Evolutionary conservation across 2,113 vertebrate species (phyloP).

Genomic region (Myrmophylax atrothorax): DNA sequence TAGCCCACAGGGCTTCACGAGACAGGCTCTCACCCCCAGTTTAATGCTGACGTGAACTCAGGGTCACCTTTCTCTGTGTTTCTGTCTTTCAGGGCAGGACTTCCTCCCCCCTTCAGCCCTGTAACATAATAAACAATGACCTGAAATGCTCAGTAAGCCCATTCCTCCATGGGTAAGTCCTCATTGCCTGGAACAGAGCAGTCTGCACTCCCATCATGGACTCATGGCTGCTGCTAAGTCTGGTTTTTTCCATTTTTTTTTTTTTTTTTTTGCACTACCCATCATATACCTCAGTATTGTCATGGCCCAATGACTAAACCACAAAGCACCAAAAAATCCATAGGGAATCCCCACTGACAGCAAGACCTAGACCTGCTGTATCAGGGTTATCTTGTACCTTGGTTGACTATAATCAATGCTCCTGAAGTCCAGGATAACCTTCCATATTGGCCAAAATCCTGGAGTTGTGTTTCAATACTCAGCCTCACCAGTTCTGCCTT

Average conservation of each 20-base stretch:
- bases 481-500: neutral
- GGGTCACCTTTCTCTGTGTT: conserved; percentile 4
- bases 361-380: neutral
- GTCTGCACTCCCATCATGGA: neutral
- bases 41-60: neutral
- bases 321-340: neutral
- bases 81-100: conserved; percentile 2
- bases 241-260: neutral
- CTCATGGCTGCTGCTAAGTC: neutral
- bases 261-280: neutral
- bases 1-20: conserved; percentile 6
- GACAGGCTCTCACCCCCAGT: neutral
- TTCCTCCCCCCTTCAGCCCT: neutral
- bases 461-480: neutral
- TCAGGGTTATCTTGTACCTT: neutral
- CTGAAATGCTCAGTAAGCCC: neutral
- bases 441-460: neutral
- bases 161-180: neutral
- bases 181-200: neutral
- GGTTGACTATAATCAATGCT: neutral
- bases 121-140: conserved; percentile 20
- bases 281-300: neutral
- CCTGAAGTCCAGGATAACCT: neutral
- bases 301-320: neutral
- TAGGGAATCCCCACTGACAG: neutral